Evolutionary conservation across 2,888 invertebrate species (phyloP).

Genomic region (Sepioteuthis lessoniana): DNA sequence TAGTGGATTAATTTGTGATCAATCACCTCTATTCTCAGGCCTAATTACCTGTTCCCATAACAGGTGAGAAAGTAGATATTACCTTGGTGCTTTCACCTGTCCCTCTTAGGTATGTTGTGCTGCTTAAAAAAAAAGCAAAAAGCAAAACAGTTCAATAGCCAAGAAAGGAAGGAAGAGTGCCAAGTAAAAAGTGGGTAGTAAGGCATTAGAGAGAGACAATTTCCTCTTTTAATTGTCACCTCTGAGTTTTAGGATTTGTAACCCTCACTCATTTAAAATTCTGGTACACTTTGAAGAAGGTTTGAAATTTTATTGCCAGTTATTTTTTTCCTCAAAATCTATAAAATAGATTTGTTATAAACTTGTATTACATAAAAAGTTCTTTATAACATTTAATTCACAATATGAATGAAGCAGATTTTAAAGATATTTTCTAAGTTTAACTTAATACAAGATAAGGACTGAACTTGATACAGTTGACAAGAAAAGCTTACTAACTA

Average conservation of each 20-base stretch:
- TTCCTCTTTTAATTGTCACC: neutral
- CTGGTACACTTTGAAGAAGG: neutral
- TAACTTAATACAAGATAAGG: too few relatives aligned
- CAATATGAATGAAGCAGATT: too few relatives aligned
- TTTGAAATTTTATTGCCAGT: too few relatives aligned
- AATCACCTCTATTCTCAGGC: neutral
- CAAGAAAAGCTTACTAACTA: too few relatives aligned
- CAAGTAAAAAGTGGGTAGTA: neutral
- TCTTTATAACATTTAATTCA: too few relatives aligned
- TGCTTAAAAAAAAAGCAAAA: neutral
- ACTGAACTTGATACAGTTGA: too few relatives aligned
- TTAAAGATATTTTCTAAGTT: too few relatives aligned
- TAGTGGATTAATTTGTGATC: neutral
- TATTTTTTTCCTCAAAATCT: neutral
- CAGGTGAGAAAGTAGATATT: conserved; percentile 17
- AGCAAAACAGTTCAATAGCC: neutral
- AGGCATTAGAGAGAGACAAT: neutral
- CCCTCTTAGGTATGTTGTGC: neutral
- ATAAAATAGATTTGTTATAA: neutral
- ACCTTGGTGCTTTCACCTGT: neutral
- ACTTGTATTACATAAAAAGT: too few relatives aligned
- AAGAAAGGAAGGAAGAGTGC: neutral
- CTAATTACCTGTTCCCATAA: neutral
- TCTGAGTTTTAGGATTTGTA: neutral
- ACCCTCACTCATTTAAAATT: neutral